Base-by-base conservation (phyloP, 1,140 invertebrate species). In the Callitettix versicolor region DNA sequence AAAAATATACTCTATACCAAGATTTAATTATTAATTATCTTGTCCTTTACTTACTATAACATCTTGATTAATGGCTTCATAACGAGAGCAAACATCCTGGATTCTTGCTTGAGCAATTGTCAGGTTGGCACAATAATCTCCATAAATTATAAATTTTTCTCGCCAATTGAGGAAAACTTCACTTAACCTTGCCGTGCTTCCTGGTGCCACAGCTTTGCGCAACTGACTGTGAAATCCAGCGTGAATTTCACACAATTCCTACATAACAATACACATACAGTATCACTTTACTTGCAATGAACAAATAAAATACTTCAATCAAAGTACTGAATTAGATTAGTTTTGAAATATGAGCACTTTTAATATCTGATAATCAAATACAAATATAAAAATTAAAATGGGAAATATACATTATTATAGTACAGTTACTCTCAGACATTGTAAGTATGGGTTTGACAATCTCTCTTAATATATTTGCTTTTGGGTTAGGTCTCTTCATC, bases 121-220 rank as follows among this genome's bases (percentile, higher is more conserved):
- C 22, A 98, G 76, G 70, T 93, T 93, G 3, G 92, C 88, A 72
- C 95, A 98, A 69, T 96, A 98, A 64, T 92, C 87, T 12, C 93
- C 94, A 68, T 98, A 98, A 42, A 95, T 79, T 14, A 98, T 76
- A 68, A 98, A 87, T 56, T 84, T 84, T 64, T 94, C 86, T 62
- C 91, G 84, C 79, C 85, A 95, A 57, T 85, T 83, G 1, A 95
- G 77, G 70, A 98, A 98, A 46, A 90, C 85, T 63, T 86, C 79
- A 24, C 81, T 79, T 40, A 85, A 60, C 69, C 74, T 70, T 57
- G 70, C 58, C 54, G 64, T 66, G 46, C 69, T 68, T 62, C 64
- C 71, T n/a, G 68, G 73, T 53, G 68, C 65, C 50, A 79, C 77
- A 2, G 89, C 83, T 65, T 85, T 82, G 11, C 77, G 72, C 41